These are phyloP conservation scores for Pholis gunnellus DNA, from an alignment of 2,113 vertebrate species.

Conservation along the genomic window DNA sequence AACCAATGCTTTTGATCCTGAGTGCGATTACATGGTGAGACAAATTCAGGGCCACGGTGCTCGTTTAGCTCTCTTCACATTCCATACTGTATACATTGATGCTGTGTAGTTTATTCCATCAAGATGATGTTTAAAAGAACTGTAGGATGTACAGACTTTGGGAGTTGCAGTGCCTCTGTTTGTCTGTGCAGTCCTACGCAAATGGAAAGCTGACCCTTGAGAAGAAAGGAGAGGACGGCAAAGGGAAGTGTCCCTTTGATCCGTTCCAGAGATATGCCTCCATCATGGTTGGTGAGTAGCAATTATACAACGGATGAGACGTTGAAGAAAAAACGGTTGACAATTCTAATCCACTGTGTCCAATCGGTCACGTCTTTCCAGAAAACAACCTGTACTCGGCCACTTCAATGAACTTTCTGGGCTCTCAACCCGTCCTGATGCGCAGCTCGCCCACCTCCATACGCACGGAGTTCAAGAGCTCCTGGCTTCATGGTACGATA, in stretches of 20 bases:
- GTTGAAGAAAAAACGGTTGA: not conserved
- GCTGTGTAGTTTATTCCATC: not conserved
- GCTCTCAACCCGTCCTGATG: constrained; percentile 82
- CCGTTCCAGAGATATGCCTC: constrained; percentile 81
- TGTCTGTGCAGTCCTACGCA: constrained; percentile 72
- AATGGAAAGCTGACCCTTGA: constrained; percentile 72
- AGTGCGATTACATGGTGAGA: constrained; percentile 85
- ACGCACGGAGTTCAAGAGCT: constrained; percentile 83
- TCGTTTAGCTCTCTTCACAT: not conserved
- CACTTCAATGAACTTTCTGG: constrained; percentile 88
- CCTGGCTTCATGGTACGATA: constrained; percentile 85
- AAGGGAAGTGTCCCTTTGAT: constrained; percentile 86
- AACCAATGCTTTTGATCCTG: constrained; percentile 84
- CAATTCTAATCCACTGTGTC: not conserved
- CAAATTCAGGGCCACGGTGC: not conserved
- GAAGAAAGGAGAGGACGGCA: constrained; percentile 76
- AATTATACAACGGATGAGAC: not conserved
- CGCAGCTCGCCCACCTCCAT: constrained; percentile 72
- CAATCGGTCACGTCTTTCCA: constrained; percentile 46
- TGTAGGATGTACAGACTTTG: not conserved
- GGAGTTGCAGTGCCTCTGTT: not conserved
- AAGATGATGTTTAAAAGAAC: not conserved
- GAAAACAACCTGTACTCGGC: constrained; percentile 85
- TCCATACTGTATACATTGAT: not conserved
- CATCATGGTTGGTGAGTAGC: constrained; percentile 82